Evolutionary conservation across 2,113 vertebrate species (phyloP), one percentile per base, ranked within the genome.

Genomic region (Lophochroa leadbeateri): DNA sequence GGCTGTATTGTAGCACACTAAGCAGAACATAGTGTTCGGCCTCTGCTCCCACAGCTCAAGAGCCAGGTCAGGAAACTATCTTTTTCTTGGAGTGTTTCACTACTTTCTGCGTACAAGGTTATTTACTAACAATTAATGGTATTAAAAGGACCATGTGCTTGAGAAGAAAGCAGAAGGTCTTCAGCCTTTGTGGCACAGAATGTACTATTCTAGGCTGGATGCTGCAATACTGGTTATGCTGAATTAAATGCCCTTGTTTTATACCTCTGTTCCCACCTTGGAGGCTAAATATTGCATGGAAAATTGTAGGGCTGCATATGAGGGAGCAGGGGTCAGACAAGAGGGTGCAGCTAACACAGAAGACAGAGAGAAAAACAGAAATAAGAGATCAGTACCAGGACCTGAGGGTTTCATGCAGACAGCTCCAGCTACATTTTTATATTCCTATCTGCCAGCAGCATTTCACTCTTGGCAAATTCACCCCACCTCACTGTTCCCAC

Each of bases 1-100:
- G n/a, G n/a, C n/a, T n/a, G n/a, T n/a, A n/a, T n/a, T n/a, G n/a
- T n/a, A n/a, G n/a, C n/a, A n/a, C n/a, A n/a, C n/a, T n/a, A n/a
- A n/a, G n/a, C n/a, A n/a, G n/a, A n/a, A n/a, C n/a, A n/a, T n/a
- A n/a, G n/a, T n/a, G n/a, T n/a, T n/a, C n/a, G n/a, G n/a, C n/a
- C n/a, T n/a, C n/a, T n/a, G n/a, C n/a, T n/a, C n/a, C n/a, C n/a
- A n/a, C n/a, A n/a, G n/a, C n/a, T n/a, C n/a, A n/a, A n/a, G n/a
- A n/a, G n/a, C n/a, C n/a, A n/a, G n/a, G n/a, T n/a, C n/a, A n/a
- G n/a, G n/a, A n/a, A n/a, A n/a, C n/a, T n/a, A n/a, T 93, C 39
- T 33, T 85, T 92, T 82, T 91, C 92, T 82, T 85, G 35, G 78
- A 67, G 76, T 46, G 49, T 91, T 94, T 92, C 55, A 61, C 72